Conservation (phyloP, 2,888 invertebrate species). For the Mimas tiliae region DNA sequence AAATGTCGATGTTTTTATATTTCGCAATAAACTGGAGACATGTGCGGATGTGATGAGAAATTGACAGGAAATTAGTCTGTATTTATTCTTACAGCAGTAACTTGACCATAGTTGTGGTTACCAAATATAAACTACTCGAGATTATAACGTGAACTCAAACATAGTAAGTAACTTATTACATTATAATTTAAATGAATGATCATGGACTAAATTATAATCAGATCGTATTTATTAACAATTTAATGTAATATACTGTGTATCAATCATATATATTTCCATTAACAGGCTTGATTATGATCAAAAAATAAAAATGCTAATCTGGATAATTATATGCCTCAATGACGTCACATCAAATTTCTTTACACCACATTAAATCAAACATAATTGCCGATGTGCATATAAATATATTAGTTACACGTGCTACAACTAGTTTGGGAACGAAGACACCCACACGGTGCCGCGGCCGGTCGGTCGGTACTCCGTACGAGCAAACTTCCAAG, state of each 20-base stretch:
- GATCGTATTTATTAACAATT: not conserved
- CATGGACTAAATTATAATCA: not conserved
- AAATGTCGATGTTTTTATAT: not conserved
- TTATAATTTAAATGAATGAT: not conserved
- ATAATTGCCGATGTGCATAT: not conserved
- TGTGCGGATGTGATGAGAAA: not conserved
- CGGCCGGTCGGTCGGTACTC: slow-evolving; percentile 2
- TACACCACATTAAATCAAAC: slow-evolving; percentile 19
- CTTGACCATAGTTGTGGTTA: too few species aligned
- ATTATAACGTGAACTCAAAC: too few species aligned
- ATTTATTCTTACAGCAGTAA: too few species aligned
- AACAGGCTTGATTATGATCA: not conserved
- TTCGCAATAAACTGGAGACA: not conserved
- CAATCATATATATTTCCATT: not conserved
- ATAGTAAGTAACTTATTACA: too few species aligned
- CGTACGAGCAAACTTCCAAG: slow-evolving; percentile 13
- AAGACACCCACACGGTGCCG: slow-evolving; percentile 16
- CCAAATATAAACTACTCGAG: too few species aligned
- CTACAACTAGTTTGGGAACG: slow-evolving; percentile 12
- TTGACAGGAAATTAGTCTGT: not conserved
- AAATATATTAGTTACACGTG: slow-evolving; percentile 21
- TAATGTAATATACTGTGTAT: not conserved
- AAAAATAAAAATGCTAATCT: slow-evolving; percentile 3
- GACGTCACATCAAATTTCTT: slow-evolving; percentile 8
- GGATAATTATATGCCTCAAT: not conserved